Base-by-base conservation (phyloP, 1,140 invertebrate species). In the Cotesia glomerata region DNA sequence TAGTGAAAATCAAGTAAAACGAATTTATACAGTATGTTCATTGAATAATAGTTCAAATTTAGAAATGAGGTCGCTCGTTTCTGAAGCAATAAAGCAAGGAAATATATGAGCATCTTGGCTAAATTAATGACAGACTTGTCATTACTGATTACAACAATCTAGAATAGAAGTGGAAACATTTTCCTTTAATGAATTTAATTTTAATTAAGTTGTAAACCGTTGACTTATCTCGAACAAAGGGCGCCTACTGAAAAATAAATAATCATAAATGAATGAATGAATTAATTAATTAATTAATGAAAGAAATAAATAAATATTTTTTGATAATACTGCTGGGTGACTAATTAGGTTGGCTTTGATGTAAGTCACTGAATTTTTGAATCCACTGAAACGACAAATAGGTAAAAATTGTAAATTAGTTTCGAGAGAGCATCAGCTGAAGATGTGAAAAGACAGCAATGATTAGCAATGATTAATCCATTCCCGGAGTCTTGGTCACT, bases 1-100 rank as follows among this genome's bases (percentile, higher is more conserved):
- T 14, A 16, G 16, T 56, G 51, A 56, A 56, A 58, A 34, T 58
- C 26, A 52, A 14, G 16, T 14, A 52, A 5, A 52, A 54, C 34
- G 54, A 9, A 26, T 8, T 52, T 11, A 18, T 45, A 45, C 39
- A 36, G 58, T 13, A 18, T 18, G 35, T 35, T 11, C 39, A 59
- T 70, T 70, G 69, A 70, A 61, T 63, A 45, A 71, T 63, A 39
- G 59, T 71, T 61, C 35, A 72, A 51, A 66, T 49, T 72, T 72
- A 59, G 32, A 66, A 66, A 59, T 11, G 45, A 58, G 62, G 62
- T 35, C 62, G 62, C 69, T 63, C 36, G 39, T 18, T 26, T 34
- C 26, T 63, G 11, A 26, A 71, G 69, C 14, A 70, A 56, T 35
- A 59, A 69, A 58, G 32, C 39, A 49, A 61, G 26, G 61, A 56